phyloP scores from a whole-genome alignment of 2,113 vertebrate genomes.

The Syngnathus floridae region DNA sequence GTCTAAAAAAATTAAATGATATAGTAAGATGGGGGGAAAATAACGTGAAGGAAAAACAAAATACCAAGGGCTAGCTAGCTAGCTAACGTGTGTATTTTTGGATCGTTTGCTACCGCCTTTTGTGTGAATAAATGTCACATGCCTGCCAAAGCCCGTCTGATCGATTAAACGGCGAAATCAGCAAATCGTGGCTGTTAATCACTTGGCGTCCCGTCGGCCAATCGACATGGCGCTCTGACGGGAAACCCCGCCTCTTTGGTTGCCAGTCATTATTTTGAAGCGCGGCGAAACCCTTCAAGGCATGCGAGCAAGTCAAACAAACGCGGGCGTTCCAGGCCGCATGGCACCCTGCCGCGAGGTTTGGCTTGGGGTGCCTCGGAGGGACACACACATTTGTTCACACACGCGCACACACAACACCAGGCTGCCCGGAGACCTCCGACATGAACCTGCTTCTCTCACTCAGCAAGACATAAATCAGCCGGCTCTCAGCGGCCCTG shows the following conservation, averaged over 20 bases:
- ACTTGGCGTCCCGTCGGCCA: conserved; percentile 17
- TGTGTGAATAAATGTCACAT: conserved; percentile 20
- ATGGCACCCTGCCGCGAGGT: conserved; percentile 50
- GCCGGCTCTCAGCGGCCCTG: conserved; percentile 58
- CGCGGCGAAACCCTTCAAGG: conserved; percentile 38
- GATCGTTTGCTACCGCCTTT: conserved; percentile 13
- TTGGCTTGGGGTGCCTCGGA: conserved; percentile 31
- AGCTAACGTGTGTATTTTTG: conserved; percentile 32
- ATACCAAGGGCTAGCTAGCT: too few relatives aligned
- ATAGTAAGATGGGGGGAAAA: too few relatives aligned
- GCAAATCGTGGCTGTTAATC: conserved; percentile 9
- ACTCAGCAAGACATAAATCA: conserved; percentile 75
- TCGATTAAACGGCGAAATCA: conserved; percentile 12
- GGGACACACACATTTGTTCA: conserved; percentile 31
- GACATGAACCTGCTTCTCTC: conserved; percentile 76
- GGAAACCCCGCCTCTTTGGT: conserved; percentile 29
- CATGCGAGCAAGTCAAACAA: conserved; percentile 37
- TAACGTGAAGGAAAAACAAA: too few relatives aligned
- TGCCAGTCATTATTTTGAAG: conserved; percentile 46
- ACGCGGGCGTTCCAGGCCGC: conserved; percentile 46
- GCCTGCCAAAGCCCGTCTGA: conserved; percentile 28
- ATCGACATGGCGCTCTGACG: conserved; percentile 17
- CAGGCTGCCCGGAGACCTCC: conserved; percentile 63
- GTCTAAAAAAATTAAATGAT: too few relatives aligned
- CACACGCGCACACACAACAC: conserved; percentile 42